Conservation (phyloP, 2,888 invertebrate genomes). For the Apantesis nais region DNA sequence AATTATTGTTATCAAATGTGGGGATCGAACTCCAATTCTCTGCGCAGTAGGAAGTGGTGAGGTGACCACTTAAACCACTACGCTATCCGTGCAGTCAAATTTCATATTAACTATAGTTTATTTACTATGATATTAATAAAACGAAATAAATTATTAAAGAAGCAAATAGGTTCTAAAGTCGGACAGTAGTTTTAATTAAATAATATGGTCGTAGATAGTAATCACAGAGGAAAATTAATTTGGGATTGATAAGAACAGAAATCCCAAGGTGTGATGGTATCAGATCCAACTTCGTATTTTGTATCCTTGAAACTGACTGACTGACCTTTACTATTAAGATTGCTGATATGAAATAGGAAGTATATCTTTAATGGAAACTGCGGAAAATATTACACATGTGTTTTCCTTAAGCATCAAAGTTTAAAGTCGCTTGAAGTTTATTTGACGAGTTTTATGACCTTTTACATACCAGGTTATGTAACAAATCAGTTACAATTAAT, state of each 20-base stretch:
- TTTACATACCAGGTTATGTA: too few relatives aligned
- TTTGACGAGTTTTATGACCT: too few relatives aligned
- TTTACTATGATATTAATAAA: not conserved
- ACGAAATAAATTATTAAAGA: not conserved
- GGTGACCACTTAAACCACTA: too few relatives aligned
- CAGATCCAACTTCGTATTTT: not conserved
- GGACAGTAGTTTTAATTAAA: too few relatives aligned
- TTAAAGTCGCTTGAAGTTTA: not conserved
- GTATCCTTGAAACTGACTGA: conserved; percentile 19
- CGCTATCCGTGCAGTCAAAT: too few relatives aligned
- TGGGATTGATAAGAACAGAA: conserved; percentile 3
- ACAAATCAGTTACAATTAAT: too few relatives aligned
- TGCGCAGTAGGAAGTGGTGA: too few relatives aligned
- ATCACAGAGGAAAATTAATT: not conserved
- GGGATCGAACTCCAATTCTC: too few relatives aligned
- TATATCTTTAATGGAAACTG: not conserved
- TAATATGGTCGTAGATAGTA: not conserved
- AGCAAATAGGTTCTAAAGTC: not conserved
- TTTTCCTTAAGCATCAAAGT: not conserved
- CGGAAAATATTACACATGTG: not conserved
- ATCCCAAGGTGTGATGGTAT: conserved; percentile 1
- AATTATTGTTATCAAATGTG: too few relatives aligned
- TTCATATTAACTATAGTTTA: not conserved
- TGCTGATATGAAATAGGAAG: conserved; percentile 6
- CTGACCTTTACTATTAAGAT: conserved; percentile 18